Evolutionary conservation across 2,797 vertebrate genomes (phyloP).

Genomic region (Enteromius viviparus): DNA sequence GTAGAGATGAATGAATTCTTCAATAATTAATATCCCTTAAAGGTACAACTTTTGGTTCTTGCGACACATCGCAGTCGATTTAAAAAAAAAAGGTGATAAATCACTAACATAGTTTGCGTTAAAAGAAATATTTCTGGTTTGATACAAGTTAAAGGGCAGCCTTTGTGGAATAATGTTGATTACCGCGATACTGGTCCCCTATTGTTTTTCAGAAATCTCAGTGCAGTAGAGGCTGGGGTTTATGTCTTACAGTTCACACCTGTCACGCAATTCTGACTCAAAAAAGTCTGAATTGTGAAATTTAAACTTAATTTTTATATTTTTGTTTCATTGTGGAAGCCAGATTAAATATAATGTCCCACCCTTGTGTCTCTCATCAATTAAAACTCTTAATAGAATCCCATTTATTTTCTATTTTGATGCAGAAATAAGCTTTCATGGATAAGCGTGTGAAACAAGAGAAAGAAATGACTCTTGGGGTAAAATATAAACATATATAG

Average conservation of each 20-base stretch:
- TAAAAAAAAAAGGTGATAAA: neutral
- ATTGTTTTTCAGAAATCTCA: neutral
- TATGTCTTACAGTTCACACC: neutral
- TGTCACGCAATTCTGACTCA: neutral
- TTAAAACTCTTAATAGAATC: neutral
- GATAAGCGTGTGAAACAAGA: neutral
- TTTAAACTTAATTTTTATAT: neutral
- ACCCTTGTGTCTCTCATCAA: neutral
- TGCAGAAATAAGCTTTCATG: neutral
- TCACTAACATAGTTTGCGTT: neutral
- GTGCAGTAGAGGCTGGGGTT: neutral
- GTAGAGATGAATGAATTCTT: constrained; percentile 48
- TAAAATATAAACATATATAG: too few relatives aligned
- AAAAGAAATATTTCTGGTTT: neutral
- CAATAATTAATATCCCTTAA: constrained; percentile 51
- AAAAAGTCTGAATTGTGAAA: neutral
- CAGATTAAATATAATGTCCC: neutral
- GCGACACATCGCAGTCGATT: constrained; percentile 8
- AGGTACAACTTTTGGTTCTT: constrained; percentile 42
- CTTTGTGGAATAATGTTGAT: constrained; percentile 7
- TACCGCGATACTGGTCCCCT: neutral
- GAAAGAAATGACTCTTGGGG: neutral
- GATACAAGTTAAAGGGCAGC: neutral
- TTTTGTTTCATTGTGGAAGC: neutral
- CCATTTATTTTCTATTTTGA: neutral